Evolutionary conservation across 1,140 invertebrate genomes (phyloP).

Genomic region (Polypedilum pembai): DNA sequence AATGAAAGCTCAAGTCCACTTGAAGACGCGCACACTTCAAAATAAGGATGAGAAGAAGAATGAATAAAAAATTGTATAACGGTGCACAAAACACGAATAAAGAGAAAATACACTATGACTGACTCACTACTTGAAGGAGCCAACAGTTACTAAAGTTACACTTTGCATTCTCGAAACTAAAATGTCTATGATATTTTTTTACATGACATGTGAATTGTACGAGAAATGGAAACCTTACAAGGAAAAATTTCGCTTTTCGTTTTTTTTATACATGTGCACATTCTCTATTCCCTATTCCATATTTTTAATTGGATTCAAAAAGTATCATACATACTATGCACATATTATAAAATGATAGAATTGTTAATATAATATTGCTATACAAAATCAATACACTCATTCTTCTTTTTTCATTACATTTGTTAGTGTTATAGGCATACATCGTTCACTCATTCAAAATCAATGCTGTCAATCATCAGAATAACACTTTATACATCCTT

Average conservation of each 20-base stretch:
- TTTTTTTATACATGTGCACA: conserved; percentile 2
- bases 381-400: conserved; percentile 1
- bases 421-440: background rate
- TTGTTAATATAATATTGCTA: background rate
- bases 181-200: too few relatives aligned
- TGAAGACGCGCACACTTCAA: background rate
- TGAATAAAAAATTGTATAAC: background rate
- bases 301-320: conserved; percentile 13
- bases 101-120: background rate
- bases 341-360: background rate
- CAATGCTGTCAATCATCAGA: conserved; percentile 2
- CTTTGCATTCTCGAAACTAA: background rate
- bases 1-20: conserved; percentile 11
- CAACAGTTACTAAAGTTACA: background rate
- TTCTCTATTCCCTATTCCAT: background rate
- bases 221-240: background rate
- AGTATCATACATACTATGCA: background rate
- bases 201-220: too few relatives aligned
- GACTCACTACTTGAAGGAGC: background rate
- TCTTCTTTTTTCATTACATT: background rate
- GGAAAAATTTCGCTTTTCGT: background rate
- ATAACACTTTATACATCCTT: conserved; percentile 5
- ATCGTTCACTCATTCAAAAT: background rate
- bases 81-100: background rate
- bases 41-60: background rate